Base-by-base conservation (phyloP, 2,113 vertebrate genomes). In the Pluvianellus socialis region DNA sequence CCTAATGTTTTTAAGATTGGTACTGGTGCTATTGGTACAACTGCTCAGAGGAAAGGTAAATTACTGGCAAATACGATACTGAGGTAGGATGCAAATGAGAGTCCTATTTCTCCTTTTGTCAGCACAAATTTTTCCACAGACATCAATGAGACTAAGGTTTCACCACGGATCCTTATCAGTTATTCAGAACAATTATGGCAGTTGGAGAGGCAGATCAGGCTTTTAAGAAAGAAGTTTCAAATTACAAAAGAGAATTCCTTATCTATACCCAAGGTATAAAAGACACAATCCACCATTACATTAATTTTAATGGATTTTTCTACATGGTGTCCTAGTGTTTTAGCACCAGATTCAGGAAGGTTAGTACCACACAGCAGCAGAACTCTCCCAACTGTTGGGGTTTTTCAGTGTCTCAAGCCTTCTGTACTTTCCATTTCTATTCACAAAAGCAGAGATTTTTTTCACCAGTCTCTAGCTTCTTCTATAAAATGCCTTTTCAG, bases 131-230 rank as follows among this genome's bases (percentile, higher is more conserved):
- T 94, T 94, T 79, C 68, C 28, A 10, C 59, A 62, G 55, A 83
- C 71, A 86, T 92, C 82, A 94, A 14, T 86, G 58, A 72, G 79
- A 44, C 58, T 82, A 76, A 74, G 73, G 93, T 96, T 96, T 96
- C 88, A 93, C 67, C 55, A 53, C 2, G 22, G 76, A 92, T 79
- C 81, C 86, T 94, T 94, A 90, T 94, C 86, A 83, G 59, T 45
- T 93, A 49, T 40, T 76, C 53, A 80, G 88, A 90, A 66, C 63
- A 93, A 86, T 92, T 90, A 73, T 13, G 62, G 50, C 50, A 63
- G 66, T 53, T 88, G 59, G 42, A 90, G 32, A 79, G 63, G 66
- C 6, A 0, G 55, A 83, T 86, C 58, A 80, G 47, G 52, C 45
- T 85, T 93, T 92, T 73, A 91, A 56, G n/a, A 91, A 79, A 90